These are phyloP conservation scores for Scopus umbretta DNA, from an alignment of 2,113 vertebrate species.

Conservation along the genomic window DNA sequence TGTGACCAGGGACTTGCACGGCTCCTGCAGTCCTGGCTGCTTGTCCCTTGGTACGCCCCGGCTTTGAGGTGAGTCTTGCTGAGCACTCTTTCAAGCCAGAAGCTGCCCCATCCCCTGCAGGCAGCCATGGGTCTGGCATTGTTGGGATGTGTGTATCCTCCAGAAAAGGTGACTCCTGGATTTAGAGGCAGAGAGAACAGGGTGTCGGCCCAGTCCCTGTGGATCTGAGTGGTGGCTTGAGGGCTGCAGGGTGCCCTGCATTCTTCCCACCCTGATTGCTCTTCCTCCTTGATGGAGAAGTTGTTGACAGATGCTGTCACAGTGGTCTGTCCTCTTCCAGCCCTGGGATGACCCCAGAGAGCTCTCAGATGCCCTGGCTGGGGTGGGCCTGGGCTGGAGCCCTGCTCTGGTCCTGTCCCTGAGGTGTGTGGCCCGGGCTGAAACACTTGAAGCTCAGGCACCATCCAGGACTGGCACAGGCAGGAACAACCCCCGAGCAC, in stretches of 20 bases:
- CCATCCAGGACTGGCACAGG: background rate
- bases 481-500: background rate
- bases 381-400: background rate
- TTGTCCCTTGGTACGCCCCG: fast-evolving
- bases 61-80: background rate
- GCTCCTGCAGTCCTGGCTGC: background rate
- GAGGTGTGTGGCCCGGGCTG: background rate
- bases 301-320: background rate
- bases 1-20: background rate
- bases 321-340: background rate
- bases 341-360: background rate
- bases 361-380: background rate
- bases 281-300: background rate
- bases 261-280: background rate
- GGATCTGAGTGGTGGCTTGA: background rate
- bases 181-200: background rate
- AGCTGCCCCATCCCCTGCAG: background rate
- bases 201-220: background rate
- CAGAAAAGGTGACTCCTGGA: background rate
- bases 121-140: background rate
- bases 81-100: background rate
- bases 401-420: background rate
- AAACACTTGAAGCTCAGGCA: background rate
- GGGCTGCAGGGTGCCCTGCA: background rate
- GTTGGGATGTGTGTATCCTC: background rate